Evolutionary conservation across 2,888 invertebrate species (phyloP), one percentile per base, ranked within the genome.

Genomic region (Orthosia gothica): DNA sequence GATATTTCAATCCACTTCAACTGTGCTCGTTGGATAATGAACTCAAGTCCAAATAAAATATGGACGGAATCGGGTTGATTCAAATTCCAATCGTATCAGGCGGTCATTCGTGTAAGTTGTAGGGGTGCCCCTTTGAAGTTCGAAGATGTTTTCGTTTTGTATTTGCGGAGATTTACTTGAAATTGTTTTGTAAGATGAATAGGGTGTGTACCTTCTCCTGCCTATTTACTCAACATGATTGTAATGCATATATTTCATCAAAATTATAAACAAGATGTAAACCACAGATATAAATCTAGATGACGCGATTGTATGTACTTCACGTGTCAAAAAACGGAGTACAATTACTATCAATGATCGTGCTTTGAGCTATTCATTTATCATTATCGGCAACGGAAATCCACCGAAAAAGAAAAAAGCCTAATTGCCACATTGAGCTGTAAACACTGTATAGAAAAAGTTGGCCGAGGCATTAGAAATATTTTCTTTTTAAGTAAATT

Each of bases 1-100:
- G 87, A 89, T 90, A 89, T 87, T 89, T 88, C 90, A 90, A 91
- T 91, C 89, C 88, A 90, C 86, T 89, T 85, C 74, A 79, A 81
- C 64, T 76, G 72, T 77, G 71, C 71, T 62, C 81, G 76, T 79
- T 74, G 85, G 80, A 91, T 89, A 90, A 88, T 91, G 86, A 87
- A 87, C 90, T 89, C 81, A 87, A 86, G 57, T 64, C 1, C 72
- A 81, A 84, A 87, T 85, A 82, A 85, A 88, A 91, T 91, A 92
- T 84, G 89, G 89, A 83, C 78, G 84, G 78, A 84, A 88, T 87
- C 88, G 71, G 85, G 79, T 81, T 86, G 87, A 84, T 82, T 79
- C 81, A 76, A 76, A 81, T 75, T 83, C 76, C 86, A 88, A 87
- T 84, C 84, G 83, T 68, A 84, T 84, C 86, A 85, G 76, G 82